A percentile compares a stretch with the other conserved stretches of the same genome.
These are phyloP conservation scores for Reticulitermes speratus DNA, from an alignment of 1,140 invertebrate species.

Conservation along the genomic window DNA sequence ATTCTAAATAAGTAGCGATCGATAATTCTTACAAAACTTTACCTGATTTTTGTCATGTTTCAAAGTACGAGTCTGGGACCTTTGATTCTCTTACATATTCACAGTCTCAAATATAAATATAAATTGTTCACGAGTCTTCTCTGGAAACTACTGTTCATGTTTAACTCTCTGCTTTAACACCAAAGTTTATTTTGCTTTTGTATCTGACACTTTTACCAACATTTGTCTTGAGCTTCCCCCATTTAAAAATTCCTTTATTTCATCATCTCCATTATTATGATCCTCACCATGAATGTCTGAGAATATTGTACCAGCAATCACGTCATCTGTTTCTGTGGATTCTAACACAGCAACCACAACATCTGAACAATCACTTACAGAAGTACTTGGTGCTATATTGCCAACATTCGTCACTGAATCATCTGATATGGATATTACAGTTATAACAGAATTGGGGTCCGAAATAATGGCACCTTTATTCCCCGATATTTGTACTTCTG, in stretches of 20 bases:
- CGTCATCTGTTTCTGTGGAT: background rate
- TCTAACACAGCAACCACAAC: background rate
- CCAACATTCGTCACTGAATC: background rate
- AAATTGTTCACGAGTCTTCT: no score
- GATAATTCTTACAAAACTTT: no score
- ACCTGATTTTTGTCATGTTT: no score
- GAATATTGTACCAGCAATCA: background rate
- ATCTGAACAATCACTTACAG: background rate
- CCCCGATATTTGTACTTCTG: background rate
- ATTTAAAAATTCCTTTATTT: background rate
- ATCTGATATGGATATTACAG: constrained; percentile 6
- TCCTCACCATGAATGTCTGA: background rate
- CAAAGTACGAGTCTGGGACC: no score
- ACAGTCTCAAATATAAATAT: no score
- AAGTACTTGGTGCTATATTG: background rate
- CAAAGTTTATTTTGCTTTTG: background rate
- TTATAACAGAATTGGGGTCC: background rate
- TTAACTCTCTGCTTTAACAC: background rate
- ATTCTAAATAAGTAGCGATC: no score
- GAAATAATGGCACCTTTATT: background rate
- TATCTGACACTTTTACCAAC: background rate
- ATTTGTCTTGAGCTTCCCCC: background rate
- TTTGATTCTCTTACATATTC: no score
- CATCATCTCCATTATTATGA: background rate
- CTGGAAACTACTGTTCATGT: no score